phyloP scores from a whole-genome alignment of 2,797 vertebrate genomes.

The Varecia variegata region DNA sequence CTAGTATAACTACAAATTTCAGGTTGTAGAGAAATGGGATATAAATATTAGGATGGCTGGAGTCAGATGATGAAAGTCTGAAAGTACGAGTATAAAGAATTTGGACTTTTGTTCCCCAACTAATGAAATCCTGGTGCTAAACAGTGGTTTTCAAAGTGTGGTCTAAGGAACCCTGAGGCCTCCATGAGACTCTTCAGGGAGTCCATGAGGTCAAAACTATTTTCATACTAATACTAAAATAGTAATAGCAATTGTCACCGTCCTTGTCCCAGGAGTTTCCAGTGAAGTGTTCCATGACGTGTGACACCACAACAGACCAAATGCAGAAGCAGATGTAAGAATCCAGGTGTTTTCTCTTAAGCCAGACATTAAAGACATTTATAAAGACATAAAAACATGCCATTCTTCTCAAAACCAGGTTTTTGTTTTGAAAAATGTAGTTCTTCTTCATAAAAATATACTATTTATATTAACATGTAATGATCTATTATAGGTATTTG shows the following conservation, averaged over 20 bases:
- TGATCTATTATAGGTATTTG: not conserved
- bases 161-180: not conserved
- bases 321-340: not conserved
- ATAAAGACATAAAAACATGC: not conserved
- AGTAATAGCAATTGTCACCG: not conserved
- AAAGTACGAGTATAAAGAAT: not conserved
- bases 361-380: not conserved
- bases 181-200: not conserved
- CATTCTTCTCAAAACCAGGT: not conserved
- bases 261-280: not conserved
- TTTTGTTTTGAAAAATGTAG: not conserved
- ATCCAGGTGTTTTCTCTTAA: not conserved
- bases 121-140: not conserved
- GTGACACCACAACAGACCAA: not conserved
- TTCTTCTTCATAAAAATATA: conserved; percentile 14
- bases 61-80: not conserved
- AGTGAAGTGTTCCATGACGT: not conserved
- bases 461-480: not conserved
- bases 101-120: not conserved
- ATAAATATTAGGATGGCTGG: not conserved
- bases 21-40: not conserved
- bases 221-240: not conserved
- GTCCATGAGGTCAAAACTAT: not conserved
- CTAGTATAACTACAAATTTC: not conserved
- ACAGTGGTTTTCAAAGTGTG: not conserved